Evolutionary conservation across 2,797 vertebrate genomes (phyloP), one percentile per base, ranked within the genome.

Genomic region (Botia kubotai): DNA sequence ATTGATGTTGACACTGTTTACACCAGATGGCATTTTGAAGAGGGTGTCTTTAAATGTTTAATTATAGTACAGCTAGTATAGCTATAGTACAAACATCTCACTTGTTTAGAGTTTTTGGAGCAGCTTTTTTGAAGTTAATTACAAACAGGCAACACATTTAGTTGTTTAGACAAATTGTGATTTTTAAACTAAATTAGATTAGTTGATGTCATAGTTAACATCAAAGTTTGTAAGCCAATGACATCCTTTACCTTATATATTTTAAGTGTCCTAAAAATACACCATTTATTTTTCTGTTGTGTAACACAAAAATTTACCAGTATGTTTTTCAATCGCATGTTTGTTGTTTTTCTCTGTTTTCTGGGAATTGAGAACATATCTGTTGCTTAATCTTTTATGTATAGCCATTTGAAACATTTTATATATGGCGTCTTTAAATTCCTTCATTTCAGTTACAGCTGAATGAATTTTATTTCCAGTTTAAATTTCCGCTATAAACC

Each of bases 351-450:
- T 43, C 39, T 43, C 6, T 43, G 39, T 43, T 36, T 43, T 62
- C 10, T 36, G 36, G 33, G 23, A 23, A 17, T 65, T 82, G 29
- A 12, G 16, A 17, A 46, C 52, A 60, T 33, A 33, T 39, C 36
- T 39, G 5, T 39, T 39, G 36, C 36, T 46, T 66, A 77, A 72
- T 21, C 16, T 70, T 75, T 82, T 17, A 66, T 62, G 46, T 70
- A 48, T 29, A 39, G 21, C 53, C 16, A 39, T 81, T 78, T 63
- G 3, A 79, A 65, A 26, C 0, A 12, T 39, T 72, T 72, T 72
- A 65, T 65, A 79, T 71, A 66, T 13, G 26, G 53, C 26, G 16
- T 72, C 77, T 65, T 43, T 65, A 79, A 79, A 72, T 79, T 26
- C 69, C 58, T 72, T 77, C 10, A n/a, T 13, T 46, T n/a, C 14